Conservation (phyloP, 2,797 vertebrate genomes). For the Buphagus erythrorhynchus region DNA sequence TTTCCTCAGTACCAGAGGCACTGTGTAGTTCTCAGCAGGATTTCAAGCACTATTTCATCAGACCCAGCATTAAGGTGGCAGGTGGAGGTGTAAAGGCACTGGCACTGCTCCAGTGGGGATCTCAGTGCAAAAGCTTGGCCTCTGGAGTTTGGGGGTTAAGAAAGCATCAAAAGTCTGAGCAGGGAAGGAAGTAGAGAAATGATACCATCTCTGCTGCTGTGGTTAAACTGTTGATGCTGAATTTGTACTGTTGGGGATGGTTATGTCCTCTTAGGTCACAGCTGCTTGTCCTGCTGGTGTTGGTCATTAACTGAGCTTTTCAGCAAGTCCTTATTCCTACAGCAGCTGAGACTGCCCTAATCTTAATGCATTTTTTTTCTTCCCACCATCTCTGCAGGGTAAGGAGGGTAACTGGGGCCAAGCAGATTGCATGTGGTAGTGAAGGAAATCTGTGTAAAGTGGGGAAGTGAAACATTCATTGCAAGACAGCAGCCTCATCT, state of each 20-base stretch:
- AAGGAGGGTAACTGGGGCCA: background rate
- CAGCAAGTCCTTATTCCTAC: background rate
- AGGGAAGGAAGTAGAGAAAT: background rate
- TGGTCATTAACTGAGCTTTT: background rate
- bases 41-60: background rate
- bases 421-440: background rate
- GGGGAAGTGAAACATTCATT: background rate
- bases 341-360: background rate
- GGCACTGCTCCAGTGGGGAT: background rate
- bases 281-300: accelerated
- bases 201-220: background rate
- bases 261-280: background rate
- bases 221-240: background rate
- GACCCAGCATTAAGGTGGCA: accelerated
- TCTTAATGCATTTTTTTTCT: background rate
- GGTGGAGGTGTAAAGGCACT: background rate
- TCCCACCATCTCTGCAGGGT: background rate
- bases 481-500: background rate
- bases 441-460: background rate
- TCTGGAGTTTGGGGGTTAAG: background rate
- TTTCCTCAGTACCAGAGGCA: background rate
- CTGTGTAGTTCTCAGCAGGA: background rate
- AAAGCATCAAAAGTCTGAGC: background rate
- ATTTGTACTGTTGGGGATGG: background rate
- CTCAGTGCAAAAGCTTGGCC: background rate